These are phyloP conservation scores for Prorops nasuta DNA, from an alignment of 1,140 invertebrate genomes.

Conservation along the genomic window DNA sequence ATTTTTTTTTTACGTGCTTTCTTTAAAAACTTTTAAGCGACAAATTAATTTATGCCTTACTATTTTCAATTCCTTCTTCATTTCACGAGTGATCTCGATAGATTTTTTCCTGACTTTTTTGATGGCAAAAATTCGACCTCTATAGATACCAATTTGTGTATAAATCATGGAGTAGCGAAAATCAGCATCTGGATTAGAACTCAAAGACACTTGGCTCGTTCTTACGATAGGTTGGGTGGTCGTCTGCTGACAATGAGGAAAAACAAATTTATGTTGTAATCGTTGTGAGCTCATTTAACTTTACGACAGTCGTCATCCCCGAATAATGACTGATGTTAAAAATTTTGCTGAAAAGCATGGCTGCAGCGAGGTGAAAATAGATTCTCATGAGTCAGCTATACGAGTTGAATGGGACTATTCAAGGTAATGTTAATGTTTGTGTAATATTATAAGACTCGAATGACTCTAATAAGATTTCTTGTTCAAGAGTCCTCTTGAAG, in stretches of 20 bases:
- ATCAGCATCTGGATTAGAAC: conserved; percentile 81
- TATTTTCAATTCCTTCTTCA: conserved; percentile 94
- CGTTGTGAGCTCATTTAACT: not conserved
- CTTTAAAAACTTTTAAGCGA: no score
- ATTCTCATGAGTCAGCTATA: no score
- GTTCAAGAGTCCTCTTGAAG: no score
- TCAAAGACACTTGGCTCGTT: conserved; percentile 82
- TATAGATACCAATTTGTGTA: conserved; percentile 85
- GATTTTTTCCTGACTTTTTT: conserved; percentile 82
- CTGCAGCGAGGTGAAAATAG: no score
- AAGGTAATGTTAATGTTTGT: no score
- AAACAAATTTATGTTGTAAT: not conserved
- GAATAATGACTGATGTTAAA: not conserved
- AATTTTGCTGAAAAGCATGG: not conserved
- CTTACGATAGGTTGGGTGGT: conserved; percentile 63
- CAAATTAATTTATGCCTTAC: no score
- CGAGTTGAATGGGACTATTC: no score
- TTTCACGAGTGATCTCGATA: conserved; percentile 85
- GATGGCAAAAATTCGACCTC: conserved; percentile 81
- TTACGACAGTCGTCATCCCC: not conserved
- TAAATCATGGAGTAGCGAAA: conserved; percentile 84
- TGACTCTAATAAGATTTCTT: no score
- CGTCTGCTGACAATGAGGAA: conserved; percentile 2
- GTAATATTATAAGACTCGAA: no score
- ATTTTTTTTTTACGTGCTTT: not conserved